Conservation (phyloP, 1,140 invertebrate species). For the Scaptomyza montana region DNA sequence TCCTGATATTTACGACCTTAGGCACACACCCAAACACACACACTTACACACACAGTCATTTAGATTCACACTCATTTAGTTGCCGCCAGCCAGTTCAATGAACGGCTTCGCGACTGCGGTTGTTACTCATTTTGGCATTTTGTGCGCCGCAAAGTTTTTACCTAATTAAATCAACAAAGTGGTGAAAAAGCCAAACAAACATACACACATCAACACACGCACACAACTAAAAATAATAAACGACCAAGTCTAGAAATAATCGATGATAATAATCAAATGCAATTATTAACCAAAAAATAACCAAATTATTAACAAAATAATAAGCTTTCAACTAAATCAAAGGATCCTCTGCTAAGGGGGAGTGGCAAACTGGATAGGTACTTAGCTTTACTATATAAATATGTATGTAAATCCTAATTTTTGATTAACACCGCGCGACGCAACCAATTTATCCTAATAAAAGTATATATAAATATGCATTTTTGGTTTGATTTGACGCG, state of each 20-base stretch:
- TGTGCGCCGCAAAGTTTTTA: constrained; percentile 59
- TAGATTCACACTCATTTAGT: constrained; percentile 41
- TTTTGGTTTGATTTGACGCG: constrained; percentile 3
- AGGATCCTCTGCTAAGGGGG: constrained; percentile 10
- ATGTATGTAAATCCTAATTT: constrained; percentile 35
- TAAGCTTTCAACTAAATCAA: constrained; percentile 9
- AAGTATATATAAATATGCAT: constrained; percentile 30
- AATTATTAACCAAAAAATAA: constrained; percentile 48
- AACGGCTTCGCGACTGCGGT: constrained; percentile 50
- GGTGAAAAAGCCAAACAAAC: constrained; percentile 47
- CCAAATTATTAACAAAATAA: constrained; percentile 43
- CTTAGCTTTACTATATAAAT: constrained; percentile 14
- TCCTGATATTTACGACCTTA: neutral
- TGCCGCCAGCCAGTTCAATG: constrained; percentile 60
- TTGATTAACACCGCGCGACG: constrained; percentile 49
- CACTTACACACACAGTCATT: constrained; percentile 12
- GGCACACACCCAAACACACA: neutral
- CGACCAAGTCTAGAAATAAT: constrained; percentile 16
- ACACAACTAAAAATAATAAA: neutral
- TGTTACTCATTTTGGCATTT: constrained; percentile 62
- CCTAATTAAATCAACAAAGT: constrained; percentile 73
- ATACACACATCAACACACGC: neutral
- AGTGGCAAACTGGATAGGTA: neutral
- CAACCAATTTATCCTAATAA: constrained; percentile 39
- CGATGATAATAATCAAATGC: constrained; percentile 45